Conservation (phyloP, 2,888 invertebrate genomes). For the Lochmaea crataegi region DNA sequence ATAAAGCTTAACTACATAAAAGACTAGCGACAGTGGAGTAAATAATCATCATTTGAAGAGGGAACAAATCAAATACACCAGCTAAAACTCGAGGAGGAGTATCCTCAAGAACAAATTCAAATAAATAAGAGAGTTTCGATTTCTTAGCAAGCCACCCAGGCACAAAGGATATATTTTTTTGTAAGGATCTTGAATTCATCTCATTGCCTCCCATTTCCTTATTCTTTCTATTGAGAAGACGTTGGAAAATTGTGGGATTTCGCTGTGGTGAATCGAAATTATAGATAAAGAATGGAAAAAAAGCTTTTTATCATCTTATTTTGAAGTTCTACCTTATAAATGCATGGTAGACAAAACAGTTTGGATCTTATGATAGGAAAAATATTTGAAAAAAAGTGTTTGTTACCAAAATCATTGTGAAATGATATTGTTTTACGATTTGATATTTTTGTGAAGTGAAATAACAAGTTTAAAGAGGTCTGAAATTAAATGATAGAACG, state of each 20-base stretch:
- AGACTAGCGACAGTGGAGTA: constrained; percentile 3
- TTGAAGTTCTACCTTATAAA: background rate
- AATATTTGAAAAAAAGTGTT: too few species aligned
- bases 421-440: too few species aligned
- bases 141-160: constrained; percentile 40
- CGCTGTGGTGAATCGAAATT: constrained; percentile 8
- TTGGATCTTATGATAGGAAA: too few species aligned
- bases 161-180: constrained; percentile 50
- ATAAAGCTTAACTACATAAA: background rate
- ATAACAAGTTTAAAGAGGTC: too few species aligned
- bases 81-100: constrained; percentile 6
- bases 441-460: too few species aligned
- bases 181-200: constrained; percentile 50
- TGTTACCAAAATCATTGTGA: too few species aligned
- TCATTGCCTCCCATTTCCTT: constrained; percentile 51
- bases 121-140: constrained; percentile 42
- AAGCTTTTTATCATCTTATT: background rate
- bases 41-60: constrained; percentile 7
- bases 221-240: constrained; percentile 14
- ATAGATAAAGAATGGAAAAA: background rate
- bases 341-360: background rate
- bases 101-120: constrained; percentile 36
- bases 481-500: too few species aligned
- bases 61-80: background rate
- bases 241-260: constrained; percentile 8